These are phyloP conservation scores for Baronia brevicornis DNA, from an alignment of 2,888 invertebrate genomes.

Conservation along the genomic window DNA sequence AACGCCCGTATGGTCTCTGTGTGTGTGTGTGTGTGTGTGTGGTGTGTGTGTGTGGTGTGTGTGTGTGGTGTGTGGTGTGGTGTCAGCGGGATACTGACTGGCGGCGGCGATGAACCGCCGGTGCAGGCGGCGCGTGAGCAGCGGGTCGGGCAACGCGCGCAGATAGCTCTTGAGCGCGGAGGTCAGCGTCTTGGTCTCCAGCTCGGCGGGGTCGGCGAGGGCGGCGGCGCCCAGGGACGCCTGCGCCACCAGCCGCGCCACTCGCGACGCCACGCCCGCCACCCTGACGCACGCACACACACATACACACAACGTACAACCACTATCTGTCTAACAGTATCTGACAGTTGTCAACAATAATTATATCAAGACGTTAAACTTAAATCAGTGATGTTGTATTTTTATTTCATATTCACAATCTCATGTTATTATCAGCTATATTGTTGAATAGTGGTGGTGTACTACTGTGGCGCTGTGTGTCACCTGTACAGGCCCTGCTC, in stretches of 20 bases:
- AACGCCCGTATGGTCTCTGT: too few species aligned
- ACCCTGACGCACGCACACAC: constrained; percentile 74
- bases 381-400: too few species aligned
- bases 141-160: constrained; percentile 94
- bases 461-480: too few species aligned
- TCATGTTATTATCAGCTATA: too few species aligned
- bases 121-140: constrained; percentile 95
- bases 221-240: constrained; percentile 43
- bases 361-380: too few species aligned
- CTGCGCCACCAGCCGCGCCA: constrained; percentile 87
- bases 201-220: constrained; percentile 86
- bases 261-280: constrained; percentile 96
- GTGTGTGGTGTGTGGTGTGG: background rate
- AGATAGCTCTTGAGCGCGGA: constrained; percentile 97
- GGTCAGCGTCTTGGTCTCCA: constrained; percentile 98
- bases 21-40: too few species aligned
- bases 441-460: too few species aligned
- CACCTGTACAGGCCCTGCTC: constrained; percentile 90
- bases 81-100: constrained; percentile 73
- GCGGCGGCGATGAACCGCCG: constrained; percentile 93
- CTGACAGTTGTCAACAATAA: too few species aligned
- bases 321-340: too few species aligned
- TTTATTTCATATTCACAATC: too few species aligned
- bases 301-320: background rate
- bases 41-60: constrained; percentile 6